Evolutionary conservation across 2,888 invertebrate genomes (phyloP).

Genomic region (Resseliella maxima): DNA sequence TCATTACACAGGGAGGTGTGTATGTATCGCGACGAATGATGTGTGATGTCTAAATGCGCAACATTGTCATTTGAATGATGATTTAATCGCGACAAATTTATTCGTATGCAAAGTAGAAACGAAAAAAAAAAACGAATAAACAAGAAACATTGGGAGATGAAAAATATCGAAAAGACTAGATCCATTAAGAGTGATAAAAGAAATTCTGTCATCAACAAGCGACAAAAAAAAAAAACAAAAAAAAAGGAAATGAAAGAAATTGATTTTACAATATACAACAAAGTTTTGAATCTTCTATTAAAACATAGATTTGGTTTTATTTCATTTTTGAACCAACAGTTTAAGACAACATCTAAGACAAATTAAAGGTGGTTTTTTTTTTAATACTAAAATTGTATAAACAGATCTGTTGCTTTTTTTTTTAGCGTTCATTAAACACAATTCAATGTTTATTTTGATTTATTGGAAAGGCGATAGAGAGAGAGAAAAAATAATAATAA

Average conservation of each 20-base stretch:
- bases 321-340: constrained; percentile 18
- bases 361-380: background rate
- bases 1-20: too few species aligned
- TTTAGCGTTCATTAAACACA: background rate
- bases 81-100: too few species aligned
- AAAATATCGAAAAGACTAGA: too few species aligned
- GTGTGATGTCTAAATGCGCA: too few species aligned
- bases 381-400: background rate
- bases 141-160: too few species aligned
- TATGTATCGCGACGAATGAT: too few species aligned
- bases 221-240: too few species aligned
- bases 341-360: background rate
- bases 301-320: constrained; percentile 43
- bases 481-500: background rate
- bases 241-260: background rate
- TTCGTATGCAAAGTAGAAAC: too few species aligned
- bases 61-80: too few species aligned
- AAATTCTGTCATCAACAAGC: too few species aligned
- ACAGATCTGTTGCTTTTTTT: background rate
- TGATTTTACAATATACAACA: background rate
- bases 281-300: background rate
- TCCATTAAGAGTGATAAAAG: too few species aligned
- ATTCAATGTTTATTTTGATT: background rate
- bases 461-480: background rate
- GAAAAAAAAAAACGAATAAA: too few species aligned